Percentiles rank a stretch among this genome's conserved stretches.
phyloP scores from a whole-genome alignment of 2,113 vertebrate genomes.

The Tonatia bakeri region DNA sequence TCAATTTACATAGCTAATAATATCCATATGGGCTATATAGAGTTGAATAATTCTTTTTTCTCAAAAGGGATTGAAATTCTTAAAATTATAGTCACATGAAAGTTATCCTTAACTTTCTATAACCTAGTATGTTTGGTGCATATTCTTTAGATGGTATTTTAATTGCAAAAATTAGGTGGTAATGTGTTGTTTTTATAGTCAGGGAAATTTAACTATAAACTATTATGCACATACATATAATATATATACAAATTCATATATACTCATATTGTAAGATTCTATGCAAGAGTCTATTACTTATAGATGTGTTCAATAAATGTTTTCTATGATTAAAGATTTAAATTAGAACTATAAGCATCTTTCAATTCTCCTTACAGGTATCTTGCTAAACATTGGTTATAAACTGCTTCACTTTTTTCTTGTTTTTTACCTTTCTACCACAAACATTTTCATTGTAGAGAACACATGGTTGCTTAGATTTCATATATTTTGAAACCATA shows the following conservation, averaged over 20 bases:
- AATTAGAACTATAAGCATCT: background rate
- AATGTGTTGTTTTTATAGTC: background rate
- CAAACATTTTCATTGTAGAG: background rate
- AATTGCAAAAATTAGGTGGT: background rate
- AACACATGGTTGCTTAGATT: background rate
- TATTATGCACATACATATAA: background rate
- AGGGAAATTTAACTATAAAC: background rate
- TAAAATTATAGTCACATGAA: background rate
- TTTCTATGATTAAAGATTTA: background rate
- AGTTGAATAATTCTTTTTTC: background rate
- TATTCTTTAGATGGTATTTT: background rate
- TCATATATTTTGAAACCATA: background rate
- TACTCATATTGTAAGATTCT: background rate
- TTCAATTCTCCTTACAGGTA: background rate
- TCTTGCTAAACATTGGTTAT: background rate
- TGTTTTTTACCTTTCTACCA: background rate
- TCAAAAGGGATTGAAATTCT: background rate
- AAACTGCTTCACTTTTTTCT: conserved; percentile 6
- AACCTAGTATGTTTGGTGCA: background rate
- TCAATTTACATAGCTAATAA: background rate
- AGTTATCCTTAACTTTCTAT: background rate
- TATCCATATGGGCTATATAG: background rate
- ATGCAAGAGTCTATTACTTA: background rate
- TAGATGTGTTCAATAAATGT: background rate
- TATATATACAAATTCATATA: background rate